These are phyloP conservation scores for Ornithoptera alexandrae DNA, from an alignment of 2,888 invertebrate genomes.

Conservation along the genomic window DNA sequence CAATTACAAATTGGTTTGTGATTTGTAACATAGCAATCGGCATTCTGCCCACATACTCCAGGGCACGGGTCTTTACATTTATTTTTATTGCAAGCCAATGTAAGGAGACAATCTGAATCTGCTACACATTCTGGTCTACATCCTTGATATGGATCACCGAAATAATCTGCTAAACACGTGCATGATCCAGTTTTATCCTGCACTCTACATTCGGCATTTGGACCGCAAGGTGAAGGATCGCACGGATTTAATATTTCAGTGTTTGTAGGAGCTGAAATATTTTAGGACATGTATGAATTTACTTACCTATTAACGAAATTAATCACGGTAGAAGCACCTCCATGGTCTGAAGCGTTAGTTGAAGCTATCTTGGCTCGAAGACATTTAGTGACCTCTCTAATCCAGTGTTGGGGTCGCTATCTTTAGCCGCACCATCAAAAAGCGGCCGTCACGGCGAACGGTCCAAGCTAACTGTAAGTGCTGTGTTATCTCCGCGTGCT, in stretches of 20 bases:
- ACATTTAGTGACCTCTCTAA: slow-evolving; percentile 71
- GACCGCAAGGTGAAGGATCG: slow-evolving; percentile 83
- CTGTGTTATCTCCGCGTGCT: slow-evolving; percentile 80
- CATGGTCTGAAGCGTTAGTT: slow-evolving; percentile 79
- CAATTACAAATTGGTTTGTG: slow-evolving; percentile 84
- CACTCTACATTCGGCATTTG: slow-evolving; percentile 87
- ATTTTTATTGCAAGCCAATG: slow-evolving; percentile 82
- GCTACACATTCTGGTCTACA: slow-evolving; percentile 85
- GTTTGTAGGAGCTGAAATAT: slow-evolving; percentile 71
- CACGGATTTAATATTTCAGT: slow-evolving; percentile 79
- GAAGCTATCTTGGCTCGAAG: slow-evolving; percentile 75
- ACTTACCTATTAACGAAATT: slow-evolving; percentile 63
- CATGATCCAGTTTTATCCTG: slow-evolving; percentile 87
- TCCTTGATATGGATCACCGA: slow-evolving; percentile 88
- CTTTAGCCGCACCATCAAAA: slow-evolving; percentile 71
- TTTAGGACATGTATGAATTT: slow-evolving; percentile 54
- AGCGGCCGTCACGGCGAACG: slow-evolving; percentile 70
- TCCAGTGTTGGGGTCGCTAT: slow-evolving; percentile 67
- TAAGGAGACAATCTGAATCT: slow-evolving; percentile 83
- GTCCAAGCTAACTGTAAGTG: slow-evolving; percentile 80
- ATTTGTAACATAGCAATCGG: slow-evolving; percentile 83
- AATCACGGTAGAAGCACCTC: slow-evolving; percentile 75
- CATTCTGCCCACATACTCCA: slow-evolving; percentile 84
- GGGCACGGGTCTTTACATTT: slow-evolving; percentile 85
- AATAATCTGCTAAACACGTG: slow-evolving; percentile 84